Evolutionary conservation across 2,113 vertebrate species (phyloP), one percentile per base, ranked within the genome.

Genomic region (Nanorana parkeri): DNA sequence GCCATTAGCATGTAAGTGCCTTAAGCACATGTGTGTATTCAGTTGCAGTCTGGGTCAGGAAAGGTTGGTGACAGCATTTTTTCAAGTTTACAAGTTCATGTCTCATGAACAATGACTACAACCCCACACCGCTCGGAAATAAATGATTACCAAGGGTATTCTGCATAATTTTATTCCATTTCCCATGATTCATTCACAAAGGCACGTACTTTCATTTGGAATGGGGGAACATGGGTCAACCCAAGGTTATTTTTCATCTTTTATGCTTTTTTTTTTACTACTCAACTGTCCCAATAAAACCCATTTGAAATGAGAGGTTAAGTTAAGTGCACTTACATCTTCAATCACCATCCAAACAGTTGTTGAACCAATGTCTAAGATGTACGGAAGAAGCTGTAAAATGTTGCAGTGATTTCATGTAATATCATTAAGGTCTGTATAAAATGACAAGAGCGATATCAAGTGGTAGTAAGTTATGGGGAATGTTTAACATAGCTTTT

Each of bases 11-110:
- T 19, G 23, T 32, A 73, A 72, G 47, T 63, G 36, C 58, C 41
- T 24, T 58, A 64, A 68, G 66, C 66, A 69, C 55, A 80, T 61
- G 66, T 80, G 67, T 68, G 36, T 51, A 69, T 80, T 56, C 29
- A 52, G 20, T 17, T 56, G 51, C 54, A 73, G 26, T 5, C 21
- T 55, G 26, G 79, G 68, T 81, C 68, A 72, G 60, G 32, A 16
- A 7, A 41, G 68, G 55, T 72, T 51, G 68, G 51, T 55, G 16
- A 24, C 23, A 32, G 64, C 32, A 23, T 63, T 73, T 5, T 52
- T n/a, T 65, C 61, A 47, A 72, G 11, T 60, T 52, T 73, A 55
- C 54, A 81, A 73, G 68, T 72, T 71, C 20, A 73, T n/a, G 51
- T 72, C 58, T 80, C 7, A 1, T 16, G 67, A 71, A 58, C 78